These are phyloP conservation scores for Amiota communis DNA, from an alignment of 2,888 invertebrate species.

Conservation along the genomic window DNA sequence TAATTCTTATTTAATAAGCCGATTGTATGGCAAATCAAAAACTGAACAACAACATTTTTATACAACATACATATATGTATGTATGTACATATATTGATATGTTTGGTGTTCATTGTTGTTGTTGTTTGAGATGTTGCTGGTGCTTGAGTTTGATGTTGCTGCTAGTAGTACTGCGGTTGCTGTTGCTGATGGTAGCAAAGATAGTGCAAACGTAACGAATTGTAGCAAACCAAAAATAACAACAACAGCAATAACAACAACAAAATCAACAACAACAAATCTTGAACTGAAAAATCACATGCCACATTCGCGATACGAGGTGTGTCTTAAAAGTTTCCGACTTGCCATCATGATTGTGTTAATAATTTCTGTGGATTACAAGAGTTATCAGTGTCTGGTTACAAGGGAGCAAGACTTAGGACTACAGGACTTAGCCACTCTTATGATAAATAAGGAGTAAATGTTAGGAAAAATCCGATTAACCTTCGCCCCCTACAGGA, in stretches of 20 bases:
- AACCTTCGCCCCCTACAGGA: too few relatives aligned
- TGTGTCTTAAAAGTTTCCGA: background rate
- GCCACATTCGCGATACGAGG: background rate
- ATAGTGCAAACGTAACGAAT: background rate
- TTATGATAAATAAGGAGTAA: too few relatives aligned
- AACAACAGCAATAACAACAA: constrained; percentile 1
- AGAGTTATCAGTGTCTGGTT: too few relatives aligned
- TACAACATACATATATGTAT: background rate
- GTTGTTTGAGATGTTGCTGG: background rate
- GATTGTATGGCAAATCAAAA: too few relatives aligned
- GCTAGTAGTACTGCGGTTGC: background rate
- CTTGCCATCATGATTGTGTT: too few relatives aligned
- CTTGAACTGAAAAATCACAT: background rate
- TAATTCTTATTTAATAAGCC: too few relatives aligned
- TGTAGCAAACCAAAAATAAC: constrained; percentile 8
- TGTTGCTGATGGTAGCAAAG: background rate
- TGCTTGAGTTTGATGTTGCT: background rate
- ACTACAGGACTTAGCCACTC: too few relatives aligned
- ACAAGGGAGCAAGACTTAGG: too few relatives aligned
- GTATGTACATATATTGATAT: too few relatives aligned
- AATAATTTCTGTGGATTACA: too few relatives aligned
- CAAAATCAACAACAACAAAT: background rate
- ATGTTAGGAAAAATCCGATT: too few relatives aligned
- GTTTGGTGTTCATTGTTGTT: too few relatives aligned
- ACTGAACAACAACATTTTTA: background rate